Conservation (phyloP, 1,140 invertebrate genomes). For the Venturia canescens region DNA sequence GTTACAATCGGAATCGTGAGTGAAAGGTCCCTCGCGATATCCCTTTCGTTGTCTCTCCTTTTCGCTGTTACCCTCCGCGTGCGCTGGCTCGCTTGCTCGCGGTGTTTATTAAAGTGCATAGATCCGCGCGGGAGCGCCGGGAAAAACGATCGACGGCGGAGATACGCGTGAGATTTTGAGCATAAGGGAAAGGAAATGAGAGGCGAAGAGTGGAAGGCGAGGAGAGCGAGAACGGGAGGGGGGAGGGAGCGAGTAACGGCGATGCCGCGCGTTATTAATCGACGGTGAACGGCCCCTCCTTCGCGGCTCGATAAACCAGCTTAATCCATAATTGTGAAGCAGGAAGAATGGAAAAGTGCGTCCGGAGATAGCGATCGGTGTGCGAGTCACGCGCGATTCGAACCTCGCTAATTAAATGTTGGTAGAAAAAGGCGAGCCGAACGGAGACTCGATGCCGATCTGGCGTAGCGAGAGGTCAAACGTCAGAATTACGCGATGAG, state of each 20-base stretch:
- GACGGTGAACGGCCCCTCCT: neutral
- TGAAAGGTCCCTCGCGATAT: conserved; percentile 57
- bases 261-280: neutral
- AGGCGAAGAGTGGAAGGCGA: conserved; percentile 18
- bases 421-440: too few relatives aligned
- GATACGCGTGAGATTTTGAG: neutral
- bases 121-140: too few relatives aligned
- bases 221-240: too few relatives aligned
- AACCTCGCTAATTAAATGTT: neutral
- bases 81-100: neutral
- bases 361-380: neutral
- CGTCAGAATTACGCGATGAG: conserved; percentile 4
- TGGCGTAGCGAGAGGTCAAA: conserved; percentile 16
- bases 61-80: conserved; percentile 22
- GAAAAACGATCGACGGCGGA: too few relatives aligned
- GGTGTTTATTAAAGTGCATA: neutral
- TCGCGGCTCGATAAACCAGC: neutral
- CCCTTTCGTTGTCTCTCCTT: conserved; percentile 59
- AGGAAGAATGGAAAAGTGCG: neutral
- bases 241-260: too few relatives aligned
- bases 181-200: conserved; percentile 13
- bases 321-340: conserved; percentile 7
- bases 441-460: conserved; percentile 14
- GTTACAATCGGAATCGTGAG: conserved; percentile 61
- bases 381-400: neutral